Base-by-base conservation (phyloP, 1,140 invertebrate genomes). In the Riptortus pedestris region DNA sequence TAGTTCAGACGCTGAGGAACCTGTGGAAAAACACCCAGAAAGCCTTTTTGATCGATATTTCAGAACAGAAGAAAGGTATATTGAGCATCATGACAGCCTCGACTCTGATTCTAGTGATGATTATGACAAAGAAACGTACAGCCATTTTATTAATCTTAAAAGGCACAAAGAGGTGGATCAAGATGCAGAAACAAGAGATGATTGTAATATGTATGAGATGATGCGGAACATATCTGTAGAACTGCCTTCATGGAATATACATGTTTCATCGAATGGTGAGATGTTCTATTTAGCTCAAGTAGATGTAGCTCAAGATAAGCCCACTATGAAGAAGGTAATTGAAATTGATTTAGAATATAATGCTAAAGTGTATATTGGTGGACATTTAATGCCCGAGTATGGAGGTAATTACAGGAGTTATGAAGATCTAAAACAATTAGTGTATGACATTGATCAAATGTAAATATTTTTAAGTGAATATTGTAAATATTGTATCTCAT, bases 41-140 rank as follows among this genome's bases (percentile, higher is more conserved):
- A 26, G 2, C 26, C 51, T 55, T 55, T 55, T 55, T 55, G 51
- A 55, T 55, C 18, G 51, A 3, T 55, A 55, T 26, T 55, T 55
- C 51, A 55, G 18, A 24, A 55, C 51, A 16, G 26, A 24, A 3
- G 51, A 55, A 26, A 28, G 61, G 16, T 63, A 51, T 16, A 26
- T 63, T 3, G 45, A 63, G 27, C 61, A 63, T 27, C 61, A 63
- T 48, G 61, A 63, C 27, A 63, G 61, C 29, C 29, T 63, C 11
- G 61, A 63, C 29, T 63, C 61, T n/a, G 61, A 63, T 28, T 55
- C 51, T 5, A 63, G 61, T 43, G 45, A 51, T 18, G 45, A 28
- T 11, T 47, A 28, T 16, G 47, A 63, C 12, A 24, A 26, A n/a
- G 45, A 63, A 52, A 11, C 31, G 24, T 52, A 51, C 24, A 27